Evolutionary conservation across 2,113 vertebrate species (phyloP).

Genomic region (Macheiramphus alcinus): DNA sequence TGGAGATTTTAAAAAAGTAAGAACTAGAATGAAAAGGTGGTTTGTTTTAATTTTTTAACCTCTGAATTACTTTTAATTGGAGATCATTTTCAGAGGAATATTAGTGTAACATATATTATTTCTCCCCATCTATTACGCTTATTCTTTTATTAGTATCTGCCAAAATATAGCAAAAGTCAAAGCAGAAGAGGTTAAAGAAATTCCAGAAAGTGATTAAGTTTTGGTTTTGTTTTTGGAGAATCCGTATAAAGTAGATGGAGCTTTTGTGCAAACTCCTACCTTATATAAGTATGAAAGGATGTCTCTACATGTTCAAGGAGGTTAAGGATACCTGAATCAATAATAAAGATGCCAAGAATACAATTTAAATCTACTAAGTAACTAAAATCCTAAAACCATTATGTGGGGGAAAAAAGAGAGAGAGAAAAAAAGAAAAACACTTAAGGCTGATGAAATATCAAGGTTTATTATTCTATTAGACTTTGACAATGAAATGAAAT

Average conservation of each 20-base stretch:
- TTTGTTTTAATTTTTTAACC: not conserved
- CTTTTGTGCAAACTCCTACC: not conserved
- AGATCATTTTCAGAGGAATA: not conserved
- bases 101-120: not conserved
- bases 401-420: not conserved
- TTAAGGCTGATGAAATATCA: conserved; percentile 55
- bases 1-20: not conserved
- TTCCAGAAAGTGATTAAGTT: not conserved
- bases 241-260: not conserved
- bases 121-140: not conserved
- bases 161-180: not conserved
- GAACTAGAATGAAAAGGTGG: not conserved
- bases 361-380: conserved; percentile 46
- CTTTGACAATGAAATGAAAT: conserved; percentile 46
- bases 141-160: not conserved
- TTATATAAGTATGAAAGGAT: not conserved
- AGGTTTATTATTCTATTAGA: conserved; percentile 53
- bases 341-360: not conserved
- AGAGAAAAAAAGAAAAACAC: conserved; percentile 20
- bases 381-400: conserved; percentile 45
- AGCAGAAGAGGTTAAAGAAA: not conserved
- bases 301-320: not conserved
- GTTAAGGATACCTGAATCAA: conserved; percentile 10
- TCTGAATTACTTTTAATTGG: not conserved
- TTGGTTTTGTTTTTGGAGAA: not conserved